Evolutionary conservation across 2,888 invertebrate species (phyloP).

Genomic region (Brachynemurus nebulosus): DNA sequence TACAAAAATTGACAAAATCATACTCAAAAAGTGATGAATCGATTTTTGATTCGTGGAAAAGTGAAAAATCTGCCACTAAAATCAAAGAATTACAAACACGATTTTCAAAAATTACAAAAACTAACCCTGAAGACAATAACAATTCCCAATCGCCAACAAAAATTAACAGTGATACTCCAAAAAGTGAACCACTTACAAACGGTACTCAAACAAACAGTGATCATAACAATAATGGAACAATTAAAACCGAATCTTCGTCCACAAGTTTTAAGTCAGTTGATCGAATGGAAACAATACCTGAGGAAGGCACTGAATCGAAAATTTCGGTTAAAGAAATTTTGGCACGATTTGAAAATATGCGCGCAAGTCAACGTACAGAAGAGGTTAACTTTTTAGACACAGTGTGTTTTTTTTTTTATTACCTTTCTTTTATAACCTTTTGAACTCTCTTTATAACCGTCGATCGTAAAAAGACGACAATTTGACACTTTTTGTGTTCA

Average conservation of each 20-base stretch:
- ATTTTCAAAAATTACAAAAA: background rate
- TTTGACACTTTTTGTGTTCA: too few species aligned
- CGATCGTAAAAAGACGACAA: too few species aligned
- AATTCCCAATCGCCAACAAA: too few species aligned
- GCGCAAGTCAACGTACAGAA: constrained; percentile 16
- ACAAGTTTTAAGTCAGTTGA: background rate
- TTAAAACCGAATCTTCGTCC: background rate
- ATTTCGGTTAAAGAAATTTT: constrained; percentile 71
- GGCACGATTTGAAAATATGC: constrained; percentile 55
- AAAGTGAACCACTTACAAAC: too few species aligned
- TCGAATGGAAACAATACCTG: constrained; percentile 68
- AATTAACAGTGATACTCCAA: too few species aligned
- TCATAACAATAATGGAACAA: background rate
- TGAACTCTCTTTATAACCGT: too few species aligned
- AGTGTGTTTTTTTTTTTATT: background rate
- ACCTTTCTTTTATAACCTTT: too few species aligned
- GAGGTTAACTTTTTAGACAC: background rate
- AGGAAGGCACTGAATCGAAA: constrained; percentile 58
- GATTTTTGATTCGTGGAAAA: constrained; percentile 5
- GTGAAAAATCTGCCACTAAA: background rate
- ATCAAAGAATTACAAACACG: too few species aligned
- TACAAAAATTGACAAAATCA: constrained; percentile 33
- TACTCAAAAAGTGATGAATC: constrained; percentile 5
- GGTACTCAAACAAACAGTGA: too few species aligned
- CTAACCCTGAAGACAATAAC: background rate